Base-by-base conservation (phyloP, 2,113 vertebrate genomes). In the Hippocampus barbouri region DNA sequence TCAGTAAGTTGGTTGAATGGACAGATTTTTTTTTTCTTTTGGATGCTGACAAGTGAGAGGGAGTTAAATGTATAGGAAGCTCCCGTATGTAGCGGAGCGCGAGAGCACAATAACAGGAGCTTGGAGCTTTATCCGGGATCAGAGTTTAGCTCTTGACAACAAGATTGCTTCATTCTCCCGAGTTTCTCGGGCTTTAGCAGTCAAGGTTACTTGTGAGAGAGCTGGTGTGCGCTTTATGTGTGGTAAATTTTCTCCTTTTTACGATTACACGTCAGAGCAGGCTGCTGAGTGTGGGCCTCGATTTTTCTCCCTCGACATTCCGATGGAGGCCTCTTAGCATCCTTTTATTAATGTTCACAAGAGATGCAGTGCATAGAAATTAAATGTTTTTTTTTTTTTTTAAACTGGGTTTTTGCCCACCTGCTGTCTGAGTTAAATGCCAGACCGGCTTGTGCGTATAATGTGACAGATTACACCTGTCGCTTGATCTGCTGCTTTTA, bases 381-480 rank as follows among this genome's bases (percentile, higher is more conserved):
- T 74, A 84, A 71, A 25, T 53, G 16, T n/a, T 8, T 6, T 54
- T 68, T 54, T 67, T 49, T n/a, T 43, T 66, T 43, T 25, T 10
- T 51, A 0, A 43, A 45, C 34, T 66, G 63, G 38, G 21, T 30
- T 69, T 76, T 64, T 53, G 34, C 65, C 69, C 74, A 56, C 79
- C 79, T 9, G 63, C 82, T 74, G 84, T 54, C 76, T 23, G 59
- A 54, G 57, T 57, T 77, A 27, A 25, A 61, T 70, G 71, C 70
- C 73, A 70, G 76, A 43, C n/a, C 63, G 65, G 72, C 83, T 87
- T 80, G 81, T 85, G 83, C 75, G 73, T 80, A 74, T 84, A 80
- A 84, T 78, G 70, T 78, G 78, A 74, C 77, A 88, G 89, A 87
- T 89, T 88, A 90, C 83, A 88, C 85, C 84, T 86, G 83, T 82